These are phyloP conservation scores for Tribolium freemani DNA, from an alignment of 2,888 invertebrate species.

Conservation along the genomic window DNA sequence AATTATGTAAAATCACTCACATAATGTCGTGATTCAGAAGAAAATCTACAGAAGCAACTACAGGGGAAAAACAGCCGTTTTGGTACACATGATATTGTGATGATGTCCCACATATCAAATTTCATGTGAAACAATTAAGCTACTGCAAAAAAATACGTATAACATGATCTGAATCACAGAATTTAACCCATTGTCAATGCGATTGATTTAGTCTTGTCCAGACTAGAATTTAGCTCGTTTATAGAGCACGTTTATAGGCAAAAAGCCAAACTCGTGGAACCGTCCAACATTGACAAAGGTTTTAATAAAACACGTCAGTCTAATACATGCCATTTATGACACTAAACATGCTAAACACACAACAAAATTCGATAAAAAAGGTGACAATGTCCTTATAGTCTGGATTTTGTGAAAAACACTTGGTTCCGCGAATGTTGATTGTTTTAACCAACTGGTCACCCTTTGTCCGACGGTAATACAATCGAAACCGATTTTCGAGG, in stretches of 20 bases:
- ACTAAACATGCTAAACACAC: slow-evolving; percentile 17
- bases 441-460: slow-evolving; percentile 60
- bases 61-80: not conserved
- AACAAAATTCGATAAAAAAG: slow-evolving; percentile 24
- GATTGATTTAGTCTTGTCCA: not conserved
- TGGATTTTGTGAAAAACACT: slow-evolving; percentile 33
- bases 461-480: slow-evolving; percentile 73
- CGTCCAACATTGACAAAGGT: slow-evolving; percentile 26
- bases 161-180: slow-evolving; percentile 35
- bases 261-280: slow-evolving; percentile 1
- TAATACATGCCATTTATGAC: slow-evolving; percentile 22
- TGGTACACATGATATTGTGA: slow-evolving; percentile 1
- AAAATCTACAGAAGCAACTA: not conserved
- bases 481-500: slow-evolving; percentile 73
- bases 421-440: slow-evolving; percentile 30
- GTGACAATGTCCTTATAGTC: slow-evolving; percentile 30
- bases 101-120: not conserved
- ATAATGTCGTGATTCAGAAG: slow-evolving; percentile 35
- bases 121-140: slow-evolving; percentile 2
- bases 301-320: slow-evolving; percentile 21
- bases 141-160: slow-evolving; percentile 18
- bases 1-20: slow-evolving; percentile 40
- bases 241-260: slow-evolving; percentile 13
- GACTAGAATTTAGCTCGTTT: not conserved
- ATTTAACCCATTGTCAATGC: slow-evolving; percentile 20